phyloP scores from a whole-genome alignment of 2,888 invertebrate species.

The Oligia strigilis region DNA sequence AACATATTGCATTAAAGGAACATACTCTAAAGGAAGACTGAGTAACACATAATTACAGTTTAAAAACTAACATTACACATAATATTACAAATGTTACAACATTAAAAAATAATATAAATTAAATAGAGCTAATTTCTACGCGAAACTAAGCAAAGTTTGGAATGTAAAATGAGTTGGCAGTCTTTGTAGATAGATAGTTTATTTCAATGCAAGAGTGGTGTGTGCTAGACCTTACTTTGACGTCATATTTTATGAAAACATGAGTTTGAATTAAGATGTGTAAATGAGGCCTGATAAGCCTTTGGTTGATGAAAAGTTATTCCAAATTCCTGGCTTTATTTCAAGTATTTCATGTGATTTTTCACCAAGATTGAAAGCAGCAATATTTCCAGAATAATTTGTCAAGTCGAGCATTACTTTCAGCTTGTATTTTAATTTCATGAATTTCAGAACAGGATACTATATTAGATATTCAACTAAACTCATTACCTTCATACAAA shows the following conservation, averaged over 20 bases:
- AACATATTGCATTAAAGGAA: slow-evolving; percentile 62
- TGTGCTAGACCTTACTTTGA: slow-evolving; percentile 28
- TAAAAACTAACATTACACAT: slow-evolving; percentile 55
- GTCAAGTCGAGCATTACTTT: slow-evolving; percentile 27
- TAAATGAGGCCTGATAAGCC: background rate
- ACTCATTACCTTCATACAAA: slow-evolving; percentile 95
- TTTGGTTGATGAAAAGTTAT: background rate
- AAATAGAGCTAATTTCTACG: slow-evolving; percentile 66
- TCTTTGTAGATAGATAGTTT: slow-evolving; percentile 68
- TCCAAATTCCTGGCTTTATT: background rate
- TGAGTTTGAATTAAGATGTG: background rate
- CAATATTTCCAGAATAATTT: slow-evolving; percentile 21
- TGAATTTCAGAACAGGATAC: slow-evolving; percentile 33
- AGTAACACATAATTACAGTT: slow-evolving; percentile 65
- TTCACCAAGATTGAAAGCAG: background rate
- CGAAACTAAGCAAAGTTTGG: slow-evolving; percentile 74
- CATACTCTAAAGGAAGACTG: slow-evolving; percentile 67
- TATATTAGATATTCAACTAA: slow-evolving; percentile 90
- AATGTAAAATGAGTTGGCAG: slow-evolving; percentile 78
- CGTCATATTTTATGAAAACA: slow-evolving; percentile 1
- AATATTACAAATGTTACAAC: slow-evolving; percentile 71
- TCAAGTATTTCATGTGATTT: background rate
- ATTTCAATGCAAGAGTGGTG: slow-evolving; percentile 44
- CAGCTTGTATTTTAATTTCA: slow-evolving; percentile 35
- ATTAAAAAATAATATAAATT: slow-evolving; percentile 77